A percentile compares a stretch with the other conserved stretches of the same genome.
Conservation (phyloP, 2,113 vertebrate genomes). For the Microcebus ravelobensis region DNA sequence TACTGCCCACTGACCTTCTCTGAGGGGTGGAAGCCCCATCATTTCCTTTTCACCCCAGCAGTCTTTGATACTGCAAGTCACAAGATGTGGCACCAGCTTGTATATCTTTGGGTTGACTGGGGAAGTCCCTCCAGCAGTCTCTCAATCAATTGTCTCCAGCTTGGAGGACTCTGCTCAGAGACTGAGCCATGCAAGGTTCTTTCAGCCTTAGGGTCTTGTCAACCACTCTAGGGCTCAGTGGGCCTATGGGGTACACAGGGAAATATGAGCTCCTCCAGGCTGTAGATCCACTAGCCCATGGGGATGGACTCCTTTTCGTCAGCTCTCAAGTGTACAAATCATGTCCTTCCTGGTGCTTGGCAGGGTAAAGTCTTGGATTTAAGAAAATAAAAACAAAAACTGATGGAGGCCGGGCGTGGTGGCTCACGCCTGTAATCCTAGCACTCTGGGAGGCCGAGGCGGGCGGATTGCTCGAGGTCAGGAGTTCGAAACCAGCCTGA, state of each 20-base stretch:
- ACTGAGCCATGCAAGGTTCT: background rate
- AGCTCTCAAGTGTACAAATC: background rate
- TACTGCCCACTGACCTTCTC: background rate
- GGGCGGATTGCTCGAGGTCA: too few relatives aligned
- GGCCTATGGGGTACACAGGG: too few relatives aligned
- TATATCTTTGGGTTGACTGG: background rate
- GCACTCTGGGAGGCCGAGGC: too few relatives aligned
- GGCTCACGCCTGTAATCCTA: too few relatives aligned
- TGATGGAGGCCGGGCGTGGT: too few relatives aligned
- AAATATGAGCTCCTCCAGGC: background rate
- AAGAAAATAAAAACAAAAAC: background rate
- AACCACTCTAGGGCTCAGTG: accelerated
- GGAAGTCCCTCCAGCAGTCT: background rate
- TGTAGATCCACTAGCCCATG: background rate
- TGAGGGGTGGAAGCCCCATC: background rate
- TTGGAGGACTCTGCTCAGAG: background rate
- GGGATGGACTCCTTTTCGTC: background rate
- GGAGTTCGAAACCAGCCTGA: too few relatives aligned
- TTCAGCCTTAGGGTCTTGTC: background rate
- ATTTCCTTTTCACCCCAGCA: background rate
- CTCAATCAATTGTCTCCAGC: background rate
- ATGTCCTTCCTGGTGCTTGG: background rate
- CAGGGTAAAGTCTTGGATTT: background rate
- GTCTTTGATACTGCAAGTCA: background rate
- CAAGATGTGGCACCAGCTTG: background rate